Base-by-base conservation (phyloP, 2,113 vertebrate genomes). In the Ptychochromis oligacanthus region DNA sequence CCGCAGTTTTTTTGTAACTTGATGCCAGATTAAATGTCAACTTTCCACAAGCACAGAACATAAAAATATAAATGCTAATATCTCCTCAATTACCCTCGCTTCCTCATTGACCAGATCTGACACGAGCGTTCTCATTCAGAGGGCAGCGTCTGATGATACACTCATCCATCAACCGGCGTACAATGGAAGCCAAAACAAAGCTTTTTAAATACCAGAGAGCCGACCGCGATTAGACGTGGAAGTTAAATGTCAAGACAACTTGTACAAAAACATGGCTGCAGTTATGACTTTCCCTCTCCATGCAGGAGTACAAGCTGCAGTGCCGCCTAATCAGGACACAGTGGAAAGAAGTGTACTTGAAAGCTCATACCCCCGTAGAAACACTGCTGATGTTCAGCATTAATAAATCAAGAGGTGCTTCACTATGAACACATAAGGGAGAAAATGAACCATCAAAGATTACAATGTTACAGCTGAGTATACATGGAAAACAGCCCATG, bases 191-290 rank as follows among this genome's bases (percentile, higher is more conserved):
- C 52, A 65, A 82, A 89, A 86, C 34, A 86, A 84, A 85, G 86
- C 62, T n/a, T 11, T 74, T 90, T 65, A 57, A 84, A 88, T 65
- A 82, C 56, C 81, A 88, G 59, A 77, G 81, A 74, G 43, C 75
- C 9, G 61, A 81, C 77, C n/a, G 75, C 36, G 52, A 79, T 82
- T 46, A 83, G 49, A 79, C 58, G 17, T 80, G 80, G 82, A 83
- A 80, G 81, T 49, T 83, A 87, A 90, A 89, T 34, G 70, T 89
- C 65, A 49, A 87, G 80, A 82, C 81, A 40, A 78, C 77, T 74
- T 88, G 34, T 38, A 75, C 40, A 70, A 52, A 67, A 85, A 67
- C n/a, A 28, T 9, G 76, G 82, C 78, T 62, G 86, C 75, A 56
- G 83, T 56, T 87, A 34, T 14, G 46, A 65, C 43, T 55, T 81